phyloP scores from a whole-genome alignment of 2,888 invertebrate species.

The Stegana nigrithorax region DNA sequence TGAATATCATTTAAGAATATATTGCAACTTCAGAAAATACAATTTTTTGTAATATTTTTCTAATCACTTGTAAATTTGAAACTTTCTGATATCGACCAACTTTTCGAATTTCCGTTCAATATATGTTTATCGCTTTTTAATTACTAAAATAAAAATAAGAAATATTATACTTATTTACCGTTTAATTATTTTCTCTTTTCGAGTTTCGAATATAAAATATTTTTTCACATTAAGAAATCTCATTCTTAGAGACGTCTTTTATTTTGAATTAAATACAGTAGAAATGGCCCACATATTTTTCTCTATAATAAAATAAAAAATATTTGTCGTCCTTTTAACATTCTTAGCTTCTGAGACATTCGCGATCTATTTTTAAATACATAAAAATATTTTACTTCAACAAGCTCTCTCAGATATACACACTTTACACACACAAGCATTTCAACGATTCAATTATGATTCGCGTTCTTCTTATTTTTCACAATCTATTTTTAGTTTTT shows the following conservation, averaged over 20 bases:
- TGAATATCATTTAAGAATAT: constrained; percentile 64
- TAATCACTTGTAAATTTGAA: constrained; percentile 42
- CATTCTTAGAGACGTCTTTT: constrained; percentile 20
- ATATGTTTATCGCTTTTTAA: constrained; percentile 53
- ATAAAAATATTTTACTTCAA: constrained; percentile 48
- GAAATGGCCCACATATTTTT: constrained; percentile 20
- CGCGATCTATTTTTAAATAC: constrained; percentile 48
- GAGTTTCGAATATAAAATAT: too few species aligned
- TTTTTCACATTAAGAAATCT: constrained; percentile 1
- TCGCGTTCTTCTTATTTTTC: constrained; percentile 61
- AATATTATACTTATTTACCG: constrained; percentile 36
- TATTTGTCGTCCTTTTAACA: constrained; percentile 40
- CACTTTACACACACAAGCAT: constrained; percentile 24
- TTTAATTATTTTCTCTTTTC: constrained; percentile 19
- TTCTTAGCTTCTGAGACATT: constrained; percentile 46
- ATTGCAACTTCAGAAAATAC: constrained; percentile 55
- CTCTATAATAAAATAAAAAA: constrained; percentile 16
- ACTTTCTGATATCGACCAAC: constrained; percentile 41
- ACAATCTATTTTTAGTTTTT: constrained; percentile 59
- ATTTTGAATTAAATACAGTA: constrained; percentile 24
- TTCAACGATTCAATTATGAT: constrained; percentile 5
- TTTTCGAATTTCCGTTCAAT: constrained; percentile 25
- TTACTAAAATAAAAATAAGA: constrained; percentile 53
- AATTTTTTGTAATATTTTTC: constrained; percentile 46
- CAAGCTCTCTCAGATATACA: constrained; percentile 29